Evolutionary conservation across 2,888 invertebrate species (phyloP).

Genomic region (Glaucopsyche alexis): DNA sequence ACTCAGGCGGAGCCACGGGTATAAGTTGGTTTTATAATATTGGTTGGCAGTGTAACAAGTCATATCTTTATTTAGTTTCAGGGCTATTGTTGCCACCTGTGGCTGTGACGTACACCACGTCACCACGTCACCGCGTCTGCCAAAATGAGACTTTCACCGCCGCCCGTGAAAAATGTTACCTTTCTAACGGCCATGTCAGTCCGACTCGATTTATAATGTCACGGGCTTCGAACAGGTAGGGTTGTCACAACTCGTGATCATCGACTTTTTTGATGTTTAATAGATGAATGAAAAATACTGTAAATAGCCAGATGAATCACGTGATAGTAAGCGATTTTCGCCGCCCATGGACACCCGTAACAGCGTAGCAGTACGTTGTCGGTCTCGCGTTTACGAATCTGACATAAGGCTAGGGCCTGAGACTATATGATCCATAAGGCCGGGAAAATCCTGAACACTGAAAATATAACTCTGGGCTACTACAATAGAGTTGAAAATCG

Average conservation of each 20-base stretch:
- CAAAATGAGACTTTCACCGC: conserved; percentile 61
- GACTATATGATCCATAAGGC: no score
- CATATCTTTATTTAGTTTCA: conserved; percentile 20
- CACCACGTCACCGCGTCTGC: conserved; percentile 15
- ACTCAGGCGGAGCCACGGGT: no score
- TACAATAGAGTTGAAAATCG: no score
- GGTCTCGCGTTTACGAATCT: no score
- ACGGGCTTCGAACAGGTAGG: conserved; percentile 33
- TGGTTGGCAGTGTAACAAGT: conserved; percentile 1
- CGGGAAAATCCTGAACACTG: no score
- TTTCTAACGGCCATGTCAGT: conserved; percentile 61
- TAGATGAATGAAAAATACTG: not conserved
- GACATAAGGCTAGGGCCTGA: no score
- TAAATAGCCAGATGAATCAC: no score
- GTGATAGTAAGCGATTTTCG: no score
- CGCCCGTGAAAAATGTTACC: conserved; percentile 64
- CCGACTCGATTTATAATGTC: conserved; percentile 44
- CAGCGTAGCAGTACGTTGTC: no score
- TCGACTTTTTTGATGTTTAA: not conserved
- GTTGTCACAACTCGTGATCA: not conserved
- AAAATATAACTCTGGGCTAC: no score
- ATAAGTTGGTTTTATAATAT: not conserved
- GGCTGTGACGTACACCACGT: not conserved
- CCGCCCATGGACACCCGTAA: no score
- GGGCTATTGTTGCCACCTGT: conserved; percentile 12